Conservation (phyloP, 30 jellyfish, hydroid and myxozoan species). For the Sanderia malayensis region DNA sequence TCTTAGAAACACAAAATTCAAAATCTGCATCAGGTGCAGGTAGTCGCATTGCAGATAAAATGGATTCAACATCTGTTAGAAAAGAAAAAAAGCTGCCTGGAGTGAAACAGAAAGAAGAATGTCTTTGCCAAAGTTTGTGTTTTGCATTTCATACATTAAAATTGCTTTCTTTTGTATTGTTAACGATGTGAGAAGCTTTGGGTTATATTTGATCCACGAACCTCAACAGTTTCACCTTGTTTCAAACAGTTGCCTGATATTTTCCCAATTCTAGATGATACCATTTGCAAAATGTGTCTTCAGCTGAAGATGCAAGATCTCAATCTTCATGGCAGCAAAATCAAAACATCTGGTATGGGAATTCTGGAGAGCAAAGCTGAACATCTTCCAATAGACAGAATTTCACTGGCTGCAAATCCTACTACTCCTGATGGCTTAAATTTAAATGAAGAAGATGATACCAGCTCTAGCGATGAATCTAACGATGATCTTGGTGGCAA, state of each 20-base stretch:
- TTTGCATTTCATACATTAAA: not conserved
- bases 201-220: not conserved
- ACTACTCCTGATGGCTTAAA: not conserved
- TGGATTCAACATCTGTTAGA: slow-evolving; percentile 1
- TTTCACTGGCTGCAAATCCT: not conserved
- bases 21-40: not conserved
- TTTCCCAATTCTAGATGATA: not conserved
- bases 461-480: slow-evolving; percentile 16
- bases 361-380: not conserved
- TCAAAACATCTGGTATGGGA: not conserved
- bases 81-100: slow-evolving; percentile 20
- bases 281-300: not conserved
- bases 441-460: not conserved
- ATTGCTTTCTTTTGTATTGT: not conserved
- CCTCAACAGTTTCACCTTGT: not conserved
- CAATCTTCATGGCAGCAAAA: not conserved
- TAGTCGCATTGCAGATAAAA: not conserved
- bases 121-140: not conserved
- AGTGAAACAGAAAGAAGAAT: slow-evolving; percentile 6
- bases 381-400: not conserved
- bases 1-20: not conserved
- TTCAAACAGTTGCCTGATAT: too few relatives aligned
- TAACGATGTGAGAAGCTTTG: not conserved
- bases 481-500: slow-evolving; percentile 16
- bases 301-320: not conserved